Conservation (phyloP, 2,113 vertebrate genomes). For the Gila orcuttii region DNA sequence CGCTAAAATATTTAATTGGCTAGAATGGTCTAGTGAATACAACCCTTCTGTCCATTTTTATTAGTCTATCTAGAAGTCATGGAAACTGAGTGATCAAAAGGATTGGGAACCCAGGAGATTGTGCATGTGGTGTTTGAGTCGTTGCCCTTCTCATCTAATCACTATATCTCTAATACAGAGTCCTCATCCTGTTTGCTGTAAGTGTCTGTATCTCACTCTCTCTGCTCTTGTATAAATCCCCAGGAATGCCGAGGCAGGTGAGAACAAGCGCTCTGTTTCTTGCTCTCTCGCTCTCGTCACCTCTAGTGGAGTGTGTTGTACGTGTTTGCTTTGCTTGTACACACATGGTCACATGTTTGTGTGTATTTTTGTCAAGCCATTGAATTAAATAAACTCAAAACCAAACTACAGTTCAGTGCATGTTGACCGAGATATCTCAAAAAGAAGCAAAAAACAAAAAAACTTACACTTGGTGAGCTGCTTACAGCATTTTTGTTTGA, state of each 20-base stretch:
- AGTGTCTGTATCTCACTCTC: slow-evolving; percentile 3
- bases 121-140: slow-evolving; percentile 7
- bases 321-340: background rate
- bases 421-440: background rate
- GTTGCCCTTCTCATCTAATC: slow-evolving; percentile 4
- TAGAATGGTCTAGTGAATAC: background rate
- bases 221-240: slow-evolving; percentile 47
- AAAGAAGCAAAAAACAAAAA: background rate
- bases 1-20: background rate
- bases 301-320: background rate
- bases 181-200: slow-evolving; percentile 38
- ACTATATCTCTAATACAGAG: slow-evolving; percentile 27
- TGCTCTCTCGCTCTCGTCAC: background rate
- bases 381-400: background rate
- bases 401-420: background rate
- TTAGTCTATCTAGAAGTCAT: background rate
- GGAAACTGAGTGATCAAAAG: slow-evolving; percentile 19
- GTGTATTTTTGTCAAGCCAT: slow-evolving; percentile 2
- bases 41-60: background rate
- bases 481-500: background rate
- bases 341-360: background rate
- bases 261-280: slow-evolving; percentile 53
- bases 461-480: background rate
- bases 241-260: slow-evolving; percentile 63
- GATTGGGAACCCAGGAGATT: background rate